These are phyloP conservation scores for Zapornia atra DNA, from an alignment of 2,113 vertebrate species.

Conservation along the genomic window DNA sequence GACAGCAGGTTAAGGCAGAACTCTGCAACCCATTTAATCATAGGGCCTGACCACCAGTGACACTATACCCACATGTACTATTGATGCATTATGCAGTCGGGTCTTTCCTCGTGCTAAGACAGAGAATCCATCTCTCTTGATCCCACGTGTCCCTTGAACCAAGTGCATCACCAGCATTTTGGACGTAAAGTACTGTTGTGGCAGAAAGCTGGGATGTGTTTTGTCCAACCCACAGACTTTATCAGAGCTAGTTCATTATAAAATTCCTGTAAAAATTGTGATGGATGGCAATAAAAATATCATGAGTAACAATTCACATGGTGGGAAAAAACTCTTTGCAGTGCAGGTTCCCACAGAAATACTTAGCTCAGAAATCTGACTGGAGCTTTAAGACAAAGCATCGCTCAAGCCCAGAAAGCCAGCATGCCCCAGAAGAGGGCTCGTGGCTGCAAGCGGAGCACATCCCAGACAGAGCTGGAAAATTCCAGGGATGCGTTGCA, in stretches of 20 bases:
- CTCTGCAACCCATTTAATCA: fast-evolving
- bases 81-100: too few relatives aligned
- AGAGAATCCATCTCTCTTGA: not conserved
- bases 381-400: not conserved
- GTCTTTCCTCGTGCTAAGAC: fast-evolving
- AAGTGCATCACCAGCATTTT: not conserved
- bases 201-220: not conserved
- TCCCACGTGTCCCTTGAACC: not conserved
- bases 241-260: not conserved
- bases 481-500: not conserved
- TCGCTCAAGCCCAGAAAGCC: not conserved
- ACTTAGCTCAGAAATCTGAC: not conserved
- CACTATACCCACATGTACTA: fast-evolving
- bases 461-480: not conserved
- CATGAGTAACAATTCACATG: not conserved
- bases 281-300: not conserved
- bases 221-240: not conserved
- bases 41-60: not conserved
- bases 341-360: not conserved
- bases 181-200: not conserved
- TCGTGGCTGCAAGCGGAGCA: not conserved
- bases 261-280: not conserved
- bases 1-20: too few relatives aligned
- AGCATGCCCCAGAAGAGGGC: not conserved
- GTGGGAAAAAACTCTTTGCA: not conserved